Conservation (phyloP, 35 echinoderm and acorn worm genomes). For the Diadema setosum region DNA sequence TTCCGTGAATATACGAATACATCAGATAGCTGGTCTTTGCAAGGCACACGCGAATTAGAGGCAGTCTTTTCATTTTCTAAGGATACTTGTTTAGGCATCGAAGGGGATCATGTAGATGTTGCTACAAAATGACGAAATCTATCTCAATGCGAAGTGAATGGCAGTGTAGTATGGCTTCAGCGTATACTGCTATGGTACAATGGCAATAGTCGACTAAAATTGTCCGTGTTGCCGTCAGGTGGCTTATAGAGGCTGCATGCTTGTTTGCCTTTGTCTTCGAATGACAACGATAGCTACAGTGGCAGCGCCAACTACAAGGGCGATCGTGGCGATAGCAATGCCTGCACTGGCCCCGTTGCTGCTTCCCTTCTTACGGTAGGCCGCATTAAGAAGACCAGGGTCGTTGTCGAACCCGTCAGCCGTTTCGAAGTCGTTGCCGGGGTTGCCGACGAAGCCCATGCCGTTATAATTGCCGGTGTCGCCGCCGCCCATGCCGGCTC, state of each 20-base stretch:
- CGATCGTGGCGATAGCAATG: not conserved
- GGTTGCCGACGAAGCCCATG: not conserved
- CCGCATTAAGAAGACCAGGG: not conserved
- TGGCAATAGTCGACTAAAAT: no score
- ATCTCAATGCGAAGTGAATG: no score
- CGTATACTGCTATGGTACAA: no score
- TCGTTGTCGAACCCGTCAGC: not conserved
- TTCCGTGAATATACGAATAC: no score
- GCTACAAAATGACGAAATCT: no score
- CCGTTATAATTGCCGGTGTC: not conserved
- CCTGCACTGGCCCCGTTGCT: not conserved
- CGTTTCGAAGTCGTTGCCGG: not conserved
- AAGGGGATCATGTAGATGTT: no score
- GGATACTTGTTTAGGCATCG: no score
- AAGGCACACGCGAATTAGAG: no score
- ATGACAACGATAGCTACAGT: conserved; percentile 3
- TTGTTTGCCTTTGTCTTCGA: not conserved
- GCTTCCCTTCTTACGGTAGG: not conserved
- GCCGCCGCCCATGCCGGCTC: not conserved
- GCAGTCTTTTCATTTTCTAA: no score
- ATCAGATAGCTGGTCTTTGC: no score
- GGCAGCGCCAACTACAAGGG: not conserved
- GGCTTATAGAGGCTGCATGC: conserved; percentile 6
- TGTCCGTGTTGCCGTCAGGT: no score
- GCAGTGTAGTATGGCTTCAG: no score